A percentile compares a stretch with the other conserved stretches of the same genome.
phyloP scores from a whole-genome alignment of 1,140 invertebrate species.

The Choristoneura fumiferana region DNA sequence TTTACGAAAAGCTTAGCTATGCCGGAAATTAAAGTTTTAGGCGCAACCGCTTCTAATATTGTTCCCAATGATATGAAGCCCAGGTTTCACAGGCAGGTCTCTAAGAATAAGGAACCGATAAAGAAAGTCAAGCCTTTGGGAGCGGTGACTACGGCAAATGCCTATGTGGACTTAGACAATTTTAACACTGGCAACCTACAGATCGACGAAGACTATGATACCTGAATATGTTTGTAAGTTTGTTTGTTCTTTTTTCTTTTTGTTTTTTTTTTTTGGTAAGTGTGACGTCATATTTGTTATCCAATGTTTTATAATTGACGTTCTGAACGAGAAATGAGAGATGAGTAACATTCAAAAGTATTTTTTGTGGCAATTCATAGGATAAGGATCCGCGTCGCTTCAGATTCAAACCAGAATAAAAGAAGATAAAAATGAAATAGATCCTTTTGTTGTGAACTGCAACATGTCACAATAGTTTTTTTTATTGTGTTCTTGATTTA shows the following conservation, averaged over 20 bases:
- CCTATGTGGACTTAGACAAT: conserved; percentile 50
- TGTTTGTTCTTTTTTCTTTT: conserved; percentile 34
- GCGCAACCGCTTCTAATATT: conserved; percentile 42
- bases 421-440: too few species aligned
- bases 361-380: too few species aligned
- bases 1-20: conserved; percentile 57
- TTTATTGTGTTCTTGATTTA: too few species aligned
- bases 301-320: conserved; percentile 27
- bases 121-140: conserved; percentile 43
- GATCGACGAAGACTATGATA: conserved; percentile 74
- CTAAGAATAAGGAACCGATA: conserved; percentile 43
- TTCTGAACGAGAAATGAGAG: too few species aligned
- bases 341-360: too few species aligned
- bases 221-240: conserved; percentile 55
- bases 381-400: too few species aligned
- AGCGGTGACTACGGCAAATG: conserved; percentile 23
- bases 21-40: conserved; percentile 68
- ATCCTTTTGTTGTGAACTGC: too few species aligned
- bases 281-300: conserved; percentile 43
- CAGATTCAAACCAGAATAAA: too few species aligned
- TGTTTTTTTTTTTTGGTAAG: conserved; percentile 38
- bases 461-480: too few species aligned
- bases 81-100: conserved; percentile 51
- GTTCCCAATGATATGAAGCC: conserved; percentile 33
- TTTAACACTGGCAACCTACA: conserved; percentile 64